Base-by-base conservation (phyloP, 2,113 vertebrate genomes). In the Myrmophylax atrothorax region DNA sequence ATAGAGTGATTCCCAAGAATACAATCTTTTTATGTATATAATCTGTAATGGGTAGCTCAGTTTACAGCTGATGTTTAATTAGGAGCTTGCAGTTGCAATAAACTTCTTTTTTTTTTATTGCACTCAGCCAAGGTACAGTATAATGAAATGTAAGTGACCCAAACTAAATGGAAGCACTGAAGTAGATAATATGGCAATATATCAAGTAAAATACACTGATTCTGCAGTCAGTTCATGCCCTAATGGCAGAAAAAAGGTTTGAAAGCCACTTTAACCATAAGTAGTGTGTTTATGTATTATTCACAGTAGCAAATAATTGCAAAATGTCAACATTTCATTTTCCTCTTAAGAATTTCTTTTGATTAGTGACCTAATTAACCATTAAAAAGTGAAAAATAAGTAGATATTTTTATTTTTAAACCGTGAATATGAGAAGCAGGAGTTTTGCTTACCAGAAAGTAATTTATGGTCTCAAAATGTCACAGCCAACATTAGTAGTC, bases 291-390 rank as follows among this genome's bases (percentile, higher is more conserved):
- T 98, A 98, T 97, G 87, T 98, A 97, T 98, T 97, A 98, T 97
- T 97, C 97, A 97, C 97, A 97, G 96, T 96, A 95, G 95, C 96
- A 97, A 98, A 98, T 97, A 98, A 98, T 97, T 97, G 94, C 95
- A 97, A 97, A 98, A 98, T 97, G 95, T 97, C 98, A 98, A 98
- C 97, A 97, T 98, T 98, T 97, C 97, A 97, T 98, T 97, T 98
- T 97, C 92, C 94, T 97, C 92, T 97, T 96, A 98, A 96, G 95
- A 95, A 95, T 96, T 97, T 96, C 75, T 97, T 98, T 97, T 98
- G 97, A 98, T 97, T 97, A 97, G 94, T 98, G 97, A 98, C 97
- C 96, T 98, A 97, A 98, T 97, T 98, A 98, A 96, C 88, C 95
- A 97, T 98, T 98, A 96, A 97, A 95, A 95, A 90, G 58, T 5